phyloP scores from a whole-genome alignment of 2,797 vertebrate species.

The Coregonus ussuriensis region DNA sequence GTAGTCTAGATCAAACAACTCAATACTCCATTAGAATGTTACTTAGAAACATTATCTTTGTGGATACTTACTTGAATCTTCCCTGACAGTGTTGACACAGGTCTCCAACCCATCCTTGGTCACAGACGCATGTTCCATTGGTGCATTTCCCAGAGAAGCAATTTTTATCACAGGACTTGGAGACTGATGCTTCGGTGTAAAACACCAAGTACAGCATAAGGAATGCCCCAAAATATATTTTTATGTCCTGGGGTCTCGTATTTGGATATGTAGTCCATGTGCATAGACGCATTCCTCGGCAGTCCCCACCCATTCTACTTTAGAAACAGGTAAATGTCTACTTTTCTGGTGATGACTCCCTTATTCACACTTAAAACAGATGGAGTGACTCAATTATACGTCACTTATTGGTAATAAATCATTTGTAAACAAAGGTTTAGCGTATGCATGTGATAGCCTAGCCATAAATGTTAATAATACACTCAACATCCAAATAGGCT shows the following conservation, averaged over 20 bases:
- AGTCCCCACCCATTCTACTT: not conserved
- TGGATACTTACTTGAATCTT: slow-evolving; percentile 86
- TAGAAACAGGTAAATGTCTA: not conserved
- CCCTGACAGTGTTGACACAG: slow-evolving; percentile 98
- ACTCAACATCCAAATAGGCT: not conserved
- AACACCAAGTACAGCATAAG: slow-evolving; percentile 20
- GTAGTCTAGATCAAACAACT: not conserved
- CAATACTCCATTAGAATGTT: not conserved
- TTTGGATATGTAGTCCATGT: not conserved
- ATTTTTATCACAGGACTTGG: slow-evolving; percentile 87
- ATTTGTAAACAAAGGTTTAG: not conserved
- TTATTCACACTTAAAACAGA: not conserved
- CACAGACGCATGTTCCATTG: slow-evolving; percentile 94
- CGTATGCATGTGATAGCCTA: not conserved
- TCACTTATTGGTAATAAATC: not conserved
- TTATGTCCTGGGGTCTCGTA: slow-evolving; percentile 4
- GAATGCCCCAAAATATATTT: slow-evolving; percentile 12
- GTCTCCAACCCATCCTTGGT: slow-evolving; percentile 97
- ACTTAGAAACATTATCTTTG: not conserved
- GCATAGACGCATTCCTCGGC: not conserved
- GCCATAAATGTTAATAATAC: not conserved
- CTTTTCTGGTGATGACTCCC: not conserved
- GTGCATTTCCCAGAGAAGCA: slow-evolving; percentile 94
- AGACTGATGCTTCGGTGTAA: slow-evolving; percentile 59
- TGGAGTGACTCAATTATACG: not conserved